Evolutionary conservation across 2,113 vertebrate species (phyloP).

Genomic region (Burhinus bistriatus): DNA sequence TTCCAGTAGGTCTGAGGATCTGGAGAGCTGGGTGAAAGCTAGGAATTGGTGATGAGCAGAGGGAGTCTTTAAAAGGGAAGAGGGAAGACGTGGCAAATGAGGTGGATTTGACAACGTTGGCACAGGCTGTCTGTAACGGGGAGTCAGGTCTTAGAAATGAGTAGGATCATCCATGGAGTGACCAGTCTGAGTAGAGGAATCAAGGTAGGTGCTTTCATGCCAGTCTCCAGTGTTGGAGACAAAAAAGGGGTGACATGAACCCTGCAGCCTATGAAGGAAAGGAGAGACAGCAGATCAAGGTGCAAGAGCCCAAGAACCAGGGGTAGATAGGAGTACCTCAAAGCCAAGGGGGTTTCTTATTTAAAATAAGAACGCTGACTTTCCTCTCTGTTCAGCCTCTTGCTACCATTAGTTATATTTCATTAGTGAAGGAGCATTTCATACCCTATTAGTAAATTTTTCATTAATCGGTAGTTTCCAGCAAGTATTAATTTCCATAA

Average conservation of each 20-base stretch:
- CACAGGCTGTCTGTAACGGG: not conserved
- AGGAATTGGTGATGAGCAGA: not conserved
- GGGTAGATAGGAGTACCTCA: not conserved
- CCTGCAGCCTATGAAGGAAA: not conserved
- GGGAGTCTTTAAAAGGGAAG: not conserved
- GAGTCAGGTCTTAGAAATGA: not conserved
- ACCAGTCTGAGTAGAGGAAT: not conserved
- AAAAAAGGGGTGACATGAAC: not conserved
- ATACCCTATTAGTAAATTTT: not conserved
- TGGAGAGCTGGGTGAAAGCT: not conserved
- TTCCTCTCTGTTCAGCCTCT: not conserved
- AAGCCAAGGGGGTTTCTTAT: not conserved
- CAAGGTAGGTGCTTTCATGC: not conserved
- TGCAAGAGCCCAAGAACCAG: not conserved
- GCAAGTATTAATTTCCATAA: not conserved
- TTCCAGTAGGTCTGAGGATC: not conserved
- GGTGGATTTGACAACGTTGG: not conserved
- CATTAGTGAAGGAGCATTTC: not conserved
- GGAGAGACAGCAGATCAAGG: not conserved
- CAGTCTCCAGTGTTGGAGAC: not conserved
- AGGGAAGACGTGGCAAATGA: not conserved
- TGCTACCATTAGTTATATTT: not conserved
- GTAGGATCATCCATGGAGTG: not conserved
- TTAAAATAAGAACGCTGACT: not conserved
- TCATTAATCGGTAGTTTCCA: not conserved